Evolutionary conservation across 2,888 invertebrate genomes (phyloP).

Genomic region (Ariolimax columbianus): DNA sequence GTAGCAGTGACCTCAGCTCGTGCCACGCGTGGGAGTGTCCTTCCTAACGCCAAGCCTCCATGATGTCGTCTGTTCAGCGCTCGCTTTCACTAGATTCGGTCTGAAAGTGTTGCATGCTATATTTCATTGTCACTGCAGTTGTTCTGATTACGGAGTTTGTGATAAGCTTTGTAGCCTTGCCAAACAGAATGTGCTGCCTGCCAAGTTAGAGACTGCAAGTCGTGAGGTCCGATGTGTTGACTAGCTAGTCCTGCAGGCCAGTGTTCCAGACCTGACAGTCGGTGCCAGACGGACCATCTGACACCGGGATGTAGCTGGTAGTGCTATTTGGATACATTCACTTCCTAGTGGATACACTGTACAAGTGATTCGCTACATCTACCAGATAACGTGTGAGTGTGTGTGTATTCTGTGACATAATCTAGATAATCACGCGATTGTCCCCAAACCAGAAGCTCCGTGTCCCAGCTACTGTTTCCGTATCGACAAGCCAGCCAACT

Average conservation of each 20-base stretch:
- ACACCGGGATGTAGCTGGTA: not conserved
- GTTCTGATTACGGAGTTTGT: not conserved
- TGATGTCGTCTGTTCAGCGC: slow-evolving; percentile 25
- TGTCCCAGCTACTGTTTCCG: no score
- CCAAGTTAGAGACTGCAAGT: not conserved
- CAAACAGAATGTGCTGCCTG: not conserved
- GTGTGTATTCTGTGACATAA: not conserved
- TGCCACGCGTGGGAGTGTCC: not conserved
- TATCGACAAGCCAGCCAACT: not conserved
- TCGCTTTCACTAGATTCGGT: not conserved
- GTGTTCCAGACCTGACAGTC: not conserved
- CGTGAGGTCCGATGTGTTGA: not conserved
- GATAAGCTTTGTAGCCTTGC: not conserved
- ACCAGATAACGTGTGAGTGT: slow-evolving; percentile 1
- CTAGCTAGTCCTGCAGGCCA: not conserved
- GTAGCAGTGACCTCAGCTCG: not conserved
- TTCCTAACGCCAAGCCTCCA: not conserved
- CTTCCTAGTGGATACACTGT: not conserved
- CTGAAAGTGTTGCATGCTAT: not conserved
- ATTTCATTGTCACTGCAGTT: not conserved
- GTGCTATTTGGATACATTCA: not conserved
- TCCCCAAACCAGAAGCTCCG: not conserved
- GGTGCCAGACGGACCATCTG: not conserved
- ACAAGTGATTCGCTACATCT: not conserved
- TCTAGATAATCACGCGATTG: not conserved